Base-by-base conservation (phyloP, 1,140 invertebrate genomes). In the Temnothorax curvispinosus region DNA sequence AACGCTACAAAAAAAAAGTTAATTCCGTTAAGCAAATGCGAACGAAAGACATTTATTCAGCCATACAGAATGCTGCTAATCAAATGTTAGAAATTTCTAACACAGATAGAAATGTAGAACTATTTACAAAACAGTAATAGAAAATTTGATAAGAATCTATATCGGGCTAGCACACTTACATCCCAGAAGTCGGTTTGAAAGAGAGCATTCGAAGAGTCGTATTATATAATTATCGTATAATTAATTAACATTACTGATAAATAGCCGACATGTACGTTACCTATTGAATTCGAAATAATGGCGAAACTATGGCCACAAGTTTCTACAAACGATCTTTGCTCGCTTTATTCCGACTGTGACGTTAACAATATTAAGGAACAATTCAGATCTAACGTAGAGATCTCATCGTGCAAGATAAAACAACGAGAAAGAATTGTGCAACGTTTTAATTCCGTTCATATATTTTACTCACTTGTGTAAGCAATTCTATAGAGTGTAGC, bases 391-490 rank as follows among this genome's bases (percentile, higher is more conserved):
- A 65, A 44, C 13, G 18, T 27, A 41, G 18, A 76, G 15, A 54
- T 54, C n/a, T 52, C 18, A 18, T 11, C 0, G 2, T 65, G 13
- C 8, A 62, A 77, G 8, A 32, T 56, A 77, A 56, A 56, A 54
- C 11, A 67, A 6, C 7, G 7, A 54, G n/a, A 50, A 54, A 69
- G 21, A 52, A 52, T 13, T 47, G 9, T 44, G 50, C 11, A 47
- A 47, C 1, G 44, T 78, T 65, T 69, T 27, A 80, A 69, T 80
- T 65, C 2, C 35, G n/a, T 80, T 80, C 6, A 35, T 62, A 44
- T 27, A 32, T 50, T 62, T 38, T 60, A 15, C 65, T 6, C 9
- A 67, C 11, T 69, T 50, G 11, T 50, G 11, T 44, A 44, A 67
- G 18, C 4, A 69, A 8, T 41, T 56, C 6, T 27, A 18, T 38